Conservation (phyloP, 2,888 invertebrate species). For the Peribatodes rhomboidaria region DNA sequence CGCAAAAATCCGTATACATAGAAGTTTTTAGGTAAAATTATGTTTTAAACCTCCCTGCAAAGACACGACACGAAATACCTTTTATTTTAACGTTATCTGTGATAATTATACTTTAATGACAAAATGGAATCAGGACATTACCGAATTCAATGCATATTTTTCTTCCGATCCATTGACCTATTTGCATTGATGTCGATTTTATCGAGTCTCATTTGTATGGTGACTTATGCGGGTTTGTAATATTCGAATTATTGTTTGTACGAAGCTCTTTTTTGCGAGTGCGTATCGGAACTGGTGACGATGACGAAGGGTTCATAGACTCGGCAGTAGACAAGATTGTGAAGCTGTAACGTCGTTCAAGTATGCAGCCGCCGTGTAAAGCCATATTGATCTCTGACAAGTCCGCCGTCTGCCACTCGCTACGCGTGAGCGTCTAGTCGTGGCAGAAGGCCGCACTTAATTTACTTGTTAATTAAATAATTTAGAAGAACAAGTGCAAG, state of each 20-base stretch:
- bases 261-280: conserved; percentile 24
- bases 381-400: conserved; percentile 83
- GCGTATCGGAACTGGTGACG: conserved; percentile 1
- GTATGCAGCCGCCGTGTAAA: conserved; percentile 70
- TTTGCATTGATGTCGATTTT: conserved; percentile 52
- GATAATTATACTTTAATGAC: conserved; percentile 80
- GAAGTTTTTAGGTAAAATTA: conserved; percentile 51
- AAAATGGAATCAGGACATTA: conserved; percentile 61
- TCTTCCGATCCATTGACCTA: conserved; percentile 46
- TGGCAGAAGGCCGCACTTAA: conserved; percentile 65
- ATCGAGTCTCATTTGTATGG: conserved; percentile 49
- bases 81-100: conserved; percentile 83
- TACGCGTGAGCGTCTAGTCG: conserved; percentile 39
- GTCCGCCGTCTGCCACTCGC: conserved; percentile 60
- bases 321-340: conserved; percentile 58
- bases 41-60: conserved; percentile 61
- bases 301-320: conserved; percentile 47
- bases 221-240: conserved; percentile 45
- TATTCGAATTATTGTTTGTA: conserved; percentile 35
- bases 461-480: conserved; percentile 76
- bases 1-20: conserved; percentile 46
- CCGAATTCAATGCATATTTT: conserved; percentile 50
- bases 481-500: conserved; percentile 74
- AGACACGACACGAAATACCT: conserved; percentile 64
- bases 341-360: conserved; percentile 56